Conservation (phyloP, 2,888 invertebrate species). For the Erpobdella octoculata region DNA sequence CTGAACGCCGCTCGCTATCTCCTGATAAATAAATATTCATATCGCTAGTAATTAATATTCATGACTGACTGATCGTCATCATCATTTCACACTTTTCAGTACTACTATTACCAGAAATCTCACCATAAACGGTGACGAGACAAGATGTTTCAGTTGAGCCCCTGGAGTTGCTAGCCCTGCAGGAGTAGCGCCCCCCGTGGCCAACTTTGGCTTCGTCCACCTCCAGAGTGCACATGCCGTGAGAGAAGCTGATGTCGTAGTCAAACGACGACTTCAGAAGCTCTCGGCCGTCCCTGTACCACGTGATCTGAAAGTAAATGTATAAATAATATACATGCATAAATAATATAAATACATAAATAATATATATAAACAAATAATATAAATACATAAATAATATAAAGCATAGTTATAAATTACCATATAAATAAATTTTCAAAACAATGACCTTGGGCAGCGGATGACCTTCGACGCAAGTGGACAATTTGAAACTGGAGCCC, state of each 20-base stretch:
- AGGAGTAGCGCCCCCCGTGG: constrained; percentile 6
- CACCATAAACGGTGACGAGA: background rate
- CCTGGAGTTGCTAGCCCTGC: background rate
- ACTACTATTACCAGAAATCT: background rate
- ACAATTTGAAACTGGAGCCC: constrained; percentile 1
- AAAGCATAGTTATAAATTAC: too few relatives aligned
- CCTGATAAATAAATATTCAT: too few relatives aligned
- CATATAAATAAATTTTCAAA: too few relatives aligned
- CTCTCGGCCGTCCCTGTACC: constrained; percentile 11
- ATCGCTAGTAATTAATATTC: too few relatives aligned
- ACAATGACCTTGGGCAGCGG: constrained; percentile 3
- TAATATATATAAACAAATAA: too few relatives aligned
- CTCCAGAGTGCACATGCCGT: constrained; percentile 12
- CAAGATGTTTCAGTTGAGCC: background rate
- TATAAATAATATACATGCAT: too few relatives aligned
- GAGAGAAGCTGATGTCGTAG: background rate
- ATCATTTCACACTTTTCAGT: background rate
- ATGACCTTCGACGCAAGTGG: constrained; percentile 7
- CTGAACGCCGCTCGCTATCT: too few relatives aligned
- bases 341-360: too few relatives aligned
- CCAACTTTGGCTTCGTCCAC: background rate
- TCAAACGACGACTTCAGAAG: background rate
- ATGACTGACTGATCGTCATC: too few relatives aligned
- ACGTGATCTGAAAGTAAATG: constrained; percentile 1
- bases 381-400: too few relatives aligned